These are phyloP conservation scores for Octodon degus DNA, from an alignment of 2,113 vertebrate species.

Conservation along the genomic window DNA sequence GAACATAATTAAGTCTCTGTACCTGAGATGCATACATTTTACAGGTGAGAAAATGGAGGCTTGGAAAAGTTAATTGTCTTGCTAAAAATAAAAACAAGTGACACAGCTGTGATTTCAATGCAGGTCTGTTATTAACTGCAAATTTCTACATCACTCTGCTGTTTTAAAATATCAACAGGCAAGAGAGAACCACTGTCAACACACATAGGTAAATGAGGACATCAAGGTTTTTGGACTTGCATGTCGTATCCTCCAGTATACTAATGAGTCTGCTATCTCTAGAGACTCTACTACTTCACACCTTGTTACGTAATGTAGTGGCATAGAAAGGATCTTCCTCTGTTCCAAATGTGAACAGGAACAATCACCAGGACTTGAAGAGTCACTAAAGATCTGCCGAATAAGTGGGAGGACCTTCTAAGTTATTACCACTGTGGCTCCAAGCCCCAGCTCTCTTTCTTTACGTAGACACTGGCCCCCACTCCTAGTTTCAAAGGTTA, in stretches of 20 bases:
- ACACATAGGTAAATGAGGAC: constrained; percentile 38
- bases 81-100: constrained; percentile 58
- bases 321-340: background rate
- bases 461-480: background rate
- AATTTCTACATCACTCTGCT: constrained; percentile 27
- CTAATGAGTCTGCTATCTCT: background rate
- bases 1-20: constrained; percentile 32
- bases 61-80: constrained; percentile 44
- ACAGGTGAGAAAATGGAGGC: constrained; percentile 28
- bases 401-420: constrained; percentile 47
- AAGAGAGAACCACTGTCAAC: constrained; percentile 50
- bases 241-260: background rate
- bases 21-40: constrained; percentile 48
- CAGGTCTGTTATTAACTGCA: constrained; percentile 30
- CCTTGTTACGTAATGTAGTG: background rate
- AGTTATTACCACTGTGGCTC: background rate
- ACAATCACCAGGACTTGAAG: constrained; percentile 25
- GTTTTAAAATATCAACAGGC: constrained; percentile 52
- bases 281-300: background rate
- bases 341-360: background rate
- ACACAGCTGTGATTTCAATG: constrained; percentile 50
- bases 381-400: constrained; percentile 51
- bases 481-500: background rate
- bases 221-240: background rate
- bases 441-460: background rate